phyloP scores from a whole-genome alignment of 2,797 vertebrate genomes.

The Acipenser transmontanus region DNA sequence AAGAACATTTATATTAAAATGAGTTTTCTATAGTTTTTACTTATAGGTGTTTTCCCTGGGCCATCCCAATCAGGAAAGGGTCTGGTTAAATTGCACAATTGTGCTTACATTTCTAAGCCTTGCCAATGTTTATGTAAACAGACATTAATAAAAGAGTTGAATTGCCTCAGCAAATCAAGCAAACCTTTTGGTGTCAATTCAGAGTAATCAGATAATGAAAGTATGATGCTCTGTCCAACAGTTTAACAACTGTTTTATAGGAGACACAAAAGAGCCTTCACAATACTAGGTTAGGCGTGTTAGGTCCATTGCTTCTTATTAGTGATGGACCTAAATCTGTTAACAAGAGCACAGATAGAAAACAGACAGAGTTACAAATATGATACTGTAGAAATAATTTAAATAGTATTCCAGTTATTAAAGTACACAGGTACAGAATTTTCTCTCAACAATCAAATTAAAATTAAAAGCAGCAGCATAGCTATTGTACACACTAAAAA shows the following conservation, averaged over 20 bases:
- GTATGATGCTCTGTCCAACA: neutral
- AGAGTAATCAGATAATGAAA: neutral
- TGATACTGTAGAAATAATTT: too few species aligned
- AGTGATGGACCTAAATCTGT: too few species aligned
- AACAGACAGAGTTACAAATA: too few species aligned
- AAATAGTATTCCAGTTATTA: too few species aligned
- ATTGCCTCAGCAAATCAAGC: neutral
- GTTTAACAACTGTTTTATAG: neutral
- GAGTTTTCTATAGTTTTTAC: neutral
- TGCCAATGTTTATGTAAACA: conserved; percentile 1
- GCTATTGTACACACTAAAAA: too few species aligned
- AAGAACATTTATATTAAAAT: neutral
- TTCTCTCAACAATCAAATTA: too few species aligned
- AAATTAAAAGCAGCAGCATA: too few species aligned
- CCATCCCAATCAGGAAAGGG: neutral
- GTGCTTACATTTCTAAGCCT: neutral
- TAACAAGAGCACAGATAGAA: too few species aligned
- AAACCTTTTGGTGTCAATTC: neutral
- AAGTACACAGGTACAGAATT: too few species aligned
- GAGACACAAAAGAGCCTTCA: too few species aligned
- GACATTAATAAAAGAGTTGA: neutral
- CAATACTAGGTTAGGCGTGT: too few species aligned
- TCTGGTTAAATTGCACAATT: neutral
- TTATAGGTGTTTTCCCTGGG: neutral
- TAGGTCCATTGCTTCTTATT: too few species aligned